phyloP scores from a whole-genome alignment of 2,888 invertebrate genomes.

The Lasius platythorax region DNA sequence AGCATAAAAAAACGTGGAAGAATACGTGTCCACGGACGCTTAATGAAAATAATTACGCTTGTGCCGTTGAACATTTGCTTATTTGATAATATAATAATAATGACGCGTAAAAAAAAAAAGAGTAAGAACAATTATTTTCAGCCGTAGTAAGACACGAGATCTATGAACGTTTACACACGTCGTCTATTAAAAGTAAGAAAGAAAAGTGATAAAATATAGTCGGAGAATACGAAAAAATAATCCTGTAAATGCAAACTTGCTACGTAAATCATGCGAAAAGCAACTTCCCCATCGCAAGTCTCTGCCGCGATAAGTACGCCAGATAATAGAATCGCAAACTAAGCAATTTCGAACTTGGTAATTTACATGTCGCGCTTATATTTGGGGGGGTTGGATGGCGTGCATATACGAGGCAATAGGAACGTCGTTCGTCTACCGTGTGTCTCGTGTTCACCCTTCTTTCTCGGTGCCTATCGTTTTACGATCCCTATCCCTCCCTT shows the following conservation, averaged over 20 bases:
- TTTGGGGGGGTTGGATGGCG: neutral
- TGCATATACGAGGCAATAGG: neutral
- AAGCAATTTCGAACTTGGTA: conserved; percentile 9
- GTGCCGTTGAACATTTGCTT: neutral
- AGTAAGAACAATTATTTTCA: conserved; percentile 9
- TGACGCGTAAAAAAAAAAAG: neutral
- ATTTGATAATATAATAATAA: conserved; percentile 17
- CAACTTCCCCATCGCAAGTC: neutral
- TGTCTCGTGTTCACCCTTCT: neutral
- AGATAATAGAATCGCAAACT: conserved; percentile 8
- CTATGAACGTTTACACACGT: neutral
- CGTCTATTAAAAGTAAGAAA: neutral
- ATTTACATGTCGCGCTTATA: neutral
- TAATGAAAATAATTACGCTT: neutral
- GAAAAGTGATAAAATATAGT: neutral
- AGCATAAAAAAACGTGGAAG: neutral
- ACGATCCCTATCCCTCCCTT: conserved; percentile 24
- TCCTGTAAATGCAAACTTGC: neutral
- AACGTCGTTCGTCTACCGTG: conserved; percentile 2
- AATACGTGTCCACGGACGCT: neutral
- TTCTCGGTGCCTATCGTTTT: conserved; percentile 11
- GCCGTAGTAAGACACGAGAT: neutral
- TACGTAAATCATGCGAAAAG: neutral
- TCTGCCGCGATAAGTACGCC: neutral
- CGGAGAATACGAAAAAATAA: neutral